Evolutionary conservation across 1,140 invertebrate species (phyloP), one percentile per base, ranked within the genome.

Genomic region (Drosophila parabipectinata): DNA sequence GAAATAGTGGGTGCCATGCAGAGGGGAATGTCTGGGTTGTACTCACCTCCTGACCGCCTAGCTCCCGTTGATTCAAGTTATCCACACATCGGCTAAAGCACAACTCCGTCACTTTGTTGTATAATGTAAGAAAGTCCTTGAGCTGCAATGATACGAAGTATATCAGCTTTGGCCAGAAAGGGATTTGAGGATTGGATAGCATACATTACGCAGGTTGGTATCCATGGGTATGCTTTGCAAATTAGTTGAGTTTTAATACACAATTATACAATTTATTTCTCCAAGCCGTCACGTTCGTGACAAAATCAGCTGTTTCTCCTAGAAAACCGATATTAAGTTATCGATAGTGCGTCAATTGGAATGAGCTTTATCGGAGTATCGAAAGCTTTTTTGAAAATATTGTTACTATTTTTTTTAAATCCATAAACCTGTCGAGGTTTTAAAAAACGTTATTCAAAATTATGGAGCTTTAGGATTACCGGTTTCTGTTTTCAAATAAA

Each of bases 11-110:
- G 12, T 4, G 4, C 1, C 2, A 3, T 37, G n/a, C 15, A 14
- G 9, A 10, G 1, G 0, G 8, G 14, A 5, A 45, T 9, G 1
- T 0, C 9, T 1, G 9, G 9, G 6, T 1, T 24, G 1, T n/a
- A 78, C 83, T 89, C 90, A 95, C 95, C 92, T 97, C 96, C 74
- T 94, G 93, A n/a, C 93, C 91, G 76, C 94, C 93, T 14, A 97
- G 93, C 72, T 94, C 94, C 77, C 97, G 93, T n/a, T 94, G 94
- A 6, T 96, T 97, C 71, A 98, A 97, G 92, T 97, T 97, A 81
- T 94, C 95, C 51, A 97, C 94, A 91, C 97, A 98, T 79, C 97
- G 96, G 62, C 92, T 93, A 87, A 98, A 98, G 91, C 97, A 98
- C 81, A 95, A 91, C 92, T 98, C 96, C 12, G 96, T 96, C 58